A percentile compares a stretch with the other conserved stretches of the same genome.
Conservation (phyloP, 2,797 vertebrate species). For the Xenopus petersii region DNA sequence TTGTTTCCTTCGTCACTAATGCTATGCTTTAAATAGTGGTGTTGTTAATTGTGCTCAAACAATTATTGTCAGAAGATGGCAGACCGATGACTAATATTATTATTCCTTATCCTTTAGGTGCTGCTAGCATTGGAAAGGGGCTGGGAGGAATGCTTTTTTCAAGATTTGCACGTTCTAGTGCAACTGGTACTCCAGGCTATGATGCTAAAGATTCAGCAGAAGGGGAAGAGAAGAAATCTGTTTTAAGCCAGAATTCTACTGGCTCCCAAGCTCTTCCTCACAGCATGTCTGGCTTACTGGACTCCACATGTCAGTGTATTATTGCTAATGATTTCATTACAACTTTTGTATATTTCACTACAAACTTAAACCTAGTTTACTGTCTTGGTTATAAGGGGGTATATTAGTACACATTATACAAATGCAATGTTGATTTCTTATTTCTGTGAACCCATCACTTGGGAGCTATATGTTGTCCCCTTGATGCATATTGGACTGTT, state of each 20-base stretch:
- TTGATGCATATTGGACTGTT: no score
- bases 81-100: not conserved
- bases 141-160: slow-evolving; percentile 95
- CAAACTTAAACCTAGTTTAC: no score
- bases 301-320: slow-evolving; percentile 76
- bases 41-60: no score
- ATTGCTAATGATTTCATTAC: no score
- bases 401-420: no score
- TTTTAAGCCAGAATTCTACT: slow-evolving; percentile 55
- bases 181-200: slow-evolving; percentile 69
- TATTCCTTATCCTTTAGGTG: slow-evolving; percentile 66
- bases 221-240: slow-evolving; percentile 69
- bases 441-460: no score
- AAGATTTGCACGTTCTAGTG: slow-evolving; percentile 85
- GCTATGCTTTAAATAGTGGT: no score
- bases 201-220: slow-evolving; percentile 74
- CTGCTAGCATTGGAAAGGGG: slow-evolving; percentile 93
- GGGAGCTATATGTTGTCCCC: no score
- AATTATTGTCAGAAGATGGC: slow-evolving; percentile 15
- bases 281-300: slow-evolving; percentile 76
- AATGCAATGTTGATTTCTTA: no score
- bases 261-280: slow-evolving; percentile 58
- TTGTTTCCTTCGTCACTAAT: no score
- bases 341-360: no score
- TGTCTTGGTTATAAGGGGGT: no score